A percentile compares a stretch with the other conserved stretches of the same genome.
Evolutionary conservation across 2,888 invertebrate species (phyloP).

Genomic region (Nomada lathburiana): DNA sequence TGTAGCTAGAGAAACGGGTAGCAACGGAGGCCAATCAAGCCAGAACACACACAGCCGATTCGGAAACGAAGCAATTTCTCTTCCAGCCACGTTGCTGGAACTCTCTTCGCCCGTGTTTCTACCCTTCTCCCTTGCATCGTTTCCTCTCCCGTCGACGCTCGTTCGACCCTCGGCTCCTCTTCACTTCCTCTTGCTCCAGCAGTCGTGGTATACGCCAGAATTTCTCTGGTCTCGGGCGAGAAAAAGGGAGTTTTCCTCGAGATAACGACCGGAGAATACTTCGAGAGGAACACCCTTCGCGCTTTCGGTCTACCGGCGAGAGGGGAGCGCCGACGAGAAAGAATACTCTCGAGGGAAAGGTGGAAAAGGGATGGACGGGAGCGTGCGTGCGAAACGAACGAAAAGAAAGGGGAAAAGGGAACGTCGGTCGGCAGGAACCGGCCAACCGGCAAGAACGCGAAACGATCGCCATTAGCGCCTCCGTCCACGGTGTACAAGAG

Average conservation of each 20-base stretch:
- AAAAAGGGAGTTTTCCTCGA: constrained; percentile 73
- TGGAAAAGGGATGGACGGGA: neutral
- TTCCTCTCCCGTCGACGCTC: constrained; percentile 20
- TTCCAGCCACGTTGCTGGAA: constrained; percentile 76
- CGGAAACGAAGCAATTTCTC: constrained; percentile 80
- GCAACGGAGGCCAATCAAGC: constrained; percentile 74
- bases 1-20: constrained; percentile 55
- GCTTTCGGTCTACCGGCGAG: constrained; percentile 37
- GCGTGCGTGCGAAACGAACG: constrained; percentile 5
- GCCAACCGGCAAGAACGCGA: constrained; percentile 72
- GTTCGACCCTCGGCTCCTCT: constrained; percentile 10
- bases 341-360: constrained; percentile 31
- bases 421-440: constrained; percentile 60
- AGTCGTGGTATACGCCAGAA: constrained; percentile 63
- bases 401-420: neutral
- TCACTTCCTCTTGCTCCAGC: constrained; percentile 47
- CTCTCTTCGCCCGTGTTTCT: constrained; percentile 50
- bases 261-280: constrained; percentile 73
- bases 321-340: constrained; percentile 21
- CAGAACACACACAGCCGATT: constrained; percentile 75
- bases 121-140: neutral
- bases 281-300: constrained; percentile 62
- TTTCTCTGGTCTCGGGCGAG: constrained; percentile 66
- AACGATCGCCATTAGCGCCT: constrained; percentile 74
- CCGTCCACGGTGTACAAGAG: constrained; percentile 66